Evolutionary conservation across 2,797 vertebrate genomes (phyloP).

Genomic region (Cirrhinus molitorella): DNA sequence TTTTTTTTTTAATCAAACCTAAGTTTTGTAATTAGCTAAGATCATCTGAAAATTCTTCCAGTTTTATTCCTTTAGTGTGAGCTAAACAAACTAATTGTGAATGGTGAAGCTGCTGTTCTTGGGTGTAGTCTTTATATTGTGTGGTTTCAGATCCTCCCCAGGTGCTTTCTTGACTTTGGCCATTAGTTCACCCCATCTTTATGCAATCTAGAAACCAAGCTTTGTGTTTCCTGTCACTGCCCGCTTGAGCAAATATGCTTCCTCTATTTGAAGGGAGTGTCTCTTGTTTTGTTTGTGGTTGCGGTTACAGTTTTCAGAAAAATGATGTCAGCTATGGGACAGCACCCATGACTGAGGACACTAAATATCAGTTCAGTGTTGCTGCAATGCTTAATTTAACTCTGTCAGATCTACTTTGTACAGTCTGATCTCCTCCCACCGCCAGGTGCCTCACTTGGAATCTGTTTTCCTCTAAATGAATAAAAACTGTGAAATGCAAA

Average conservation of each 20-base stretch:
- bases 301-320: background rate
- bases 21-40: background rate
- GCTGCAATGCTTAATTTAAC: too few relatives aligned
- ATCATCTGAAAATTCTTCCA: background rate
- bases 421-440: too few relatives aligned
- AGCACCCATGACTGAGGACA: background rate
- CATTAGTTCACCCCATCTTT: background rate
- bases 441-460: too few relatives aligned
- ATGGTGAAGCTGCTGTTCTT: background rate
- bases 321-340: background rate
- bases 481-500: too few relatives aligned
- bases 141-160: background rate
- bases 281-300: conserved; percentile 23
- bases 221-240: conserved; percentile 17
- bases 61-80: background rate
- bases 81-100: too few relatives aligned
- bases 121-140: background rate
- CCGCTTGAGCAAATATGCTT: conserved; percentile 41
- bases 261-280: conserved; percentile 50
- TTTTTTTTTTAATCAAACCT: background rate
- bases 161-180: background rate
- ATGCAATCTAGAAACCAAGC: conserved; percentile 5
- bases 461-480: too few relatives aligned
- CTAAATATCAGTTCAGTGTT: too few relatives aligned
- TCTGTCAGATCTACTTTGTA: too few relatives aligned